A percentile compares a stretch with the other conserved stretches of the same genome.
These are phyloP conservation scores for Todiramphus saurophagus DNA, from an alignment of 2,113 vertebrate genomes.

Conservation along the genomic window DNA sequence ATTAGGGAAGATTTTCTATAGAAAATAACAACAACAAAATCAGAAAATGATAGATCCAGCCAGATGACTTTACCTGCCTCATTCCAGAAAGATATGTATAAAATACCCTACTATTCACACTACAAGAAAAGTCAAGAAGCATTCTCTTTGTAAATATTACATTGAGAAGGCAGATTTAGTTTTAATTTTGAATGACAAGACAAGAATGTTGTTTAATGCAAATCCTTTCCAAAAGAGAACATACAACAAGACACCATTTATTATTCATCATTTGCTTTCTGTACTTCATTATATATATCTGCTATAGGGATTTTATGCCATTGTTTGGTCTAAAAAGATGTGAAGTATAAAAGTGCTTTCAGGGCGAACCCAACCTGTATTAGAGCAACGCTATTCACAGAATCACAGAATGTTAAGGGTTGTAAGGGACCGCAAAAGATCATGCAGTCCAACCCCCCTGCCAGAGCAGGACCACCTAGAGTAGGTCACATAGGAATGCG, in stretches of 20 bases:
- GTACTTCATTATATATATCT: conserved; percentile 39
- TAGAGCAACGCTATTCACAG: neutral
- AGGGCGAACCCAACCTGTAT: neutral
- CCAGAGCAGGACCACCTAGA: too few species aligned
- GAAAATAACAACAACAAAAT: neutral
- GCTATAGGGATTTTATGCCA: neutral
- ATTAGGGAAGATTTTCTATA: neutral
- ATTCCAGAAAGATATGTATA: neutral
- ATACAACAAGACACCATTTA: conserved; percentile 28
- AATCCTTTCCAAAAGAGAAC: conserved; percentile 50
- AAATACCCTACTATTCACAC: neutral
- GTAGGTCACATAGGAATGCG: too few species aligned
- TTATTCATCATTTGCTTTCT: conserved; percentile 50
- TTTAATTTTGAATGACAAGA: conserved; percentile 68
- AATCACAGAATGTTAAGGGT: too few species aligned
- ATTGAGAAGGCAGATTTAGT: conserved; percentile 46
- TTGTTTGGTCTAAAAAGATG: conserved; percentile 10
- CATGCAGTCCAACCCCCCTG: too few species aligned
- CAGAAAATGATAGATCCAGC: neutral
- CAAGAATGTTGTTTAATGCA: conserved; percentile 42
- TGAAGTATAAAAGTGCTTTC: neutral
- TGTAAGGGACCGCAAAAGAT: too few species aligned
- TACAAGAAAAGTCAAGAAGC: neutral
- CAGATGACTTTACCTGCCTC: neutral
- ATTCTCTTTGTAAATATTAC: conserved; percentile 62